Evolutionary conservation across 2,113 vertebrate species (phyloP), one percentile per base, ranked within the genome.

Genomic region (Chlamydotis undulata): DNA sequence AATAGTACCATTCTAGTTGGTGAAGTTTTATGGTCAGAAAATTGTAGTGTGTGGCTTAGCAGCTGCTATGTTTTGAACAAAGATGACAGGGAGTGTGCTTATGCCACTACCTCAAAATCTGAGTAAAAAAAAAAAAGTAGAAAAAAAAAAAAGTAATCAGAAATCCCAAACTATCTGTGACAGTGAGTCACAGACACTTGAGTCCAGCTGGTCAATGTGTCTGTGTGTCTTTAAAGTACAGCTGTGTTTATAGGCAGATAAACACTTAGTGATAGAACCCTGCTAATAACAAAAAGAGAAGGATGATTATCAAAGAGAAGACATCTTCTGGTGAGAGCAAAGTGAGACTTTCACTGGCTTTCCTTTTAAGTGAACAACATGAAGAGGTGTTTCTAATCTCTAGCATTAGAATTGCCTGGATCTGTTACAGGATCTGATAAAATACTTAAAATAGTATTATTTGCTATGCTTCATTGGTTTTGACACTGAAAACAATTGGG

Each of bases 111-210:
- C 47, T 74, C 33, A 53, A 76, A 90, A 56, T 55, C 13, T 47
- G 53, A 91, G 31, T 39, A 22, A 49, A 33, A 70, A 83, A 78
- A 65, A 86, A 15, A 29, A 57, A 3, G n/a, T n/a, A 3, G 1
- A 9, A 16, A 4, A 6, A 5, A 24, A 39, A 33, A 56, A 53
- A 63, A 19, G 7, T 33, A 31, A 28, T n/a, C 25, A 63, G 87
- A 87, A 84, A 39, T 52, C 13, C 23, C 31, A 29, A 75, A 22
- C 0, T 0, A 2, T 49, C 29, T 39, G 6, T 64, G 39, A 53
- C 23, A 45, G 0, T 33, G 35, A 52, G 35, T 18, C 18, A 64
- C 29, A 60, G 52, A 33, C 7, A 4, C 39, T 63, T 87, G 41
- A 39, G 60, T 61, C 24, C 37, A 76, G 47, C 77, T 70, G 50